Evolutionary conservation across 2,888 invertebrate genomes (phyloP).

Genomic region (Theodoxus fluviatilis): DNA sequence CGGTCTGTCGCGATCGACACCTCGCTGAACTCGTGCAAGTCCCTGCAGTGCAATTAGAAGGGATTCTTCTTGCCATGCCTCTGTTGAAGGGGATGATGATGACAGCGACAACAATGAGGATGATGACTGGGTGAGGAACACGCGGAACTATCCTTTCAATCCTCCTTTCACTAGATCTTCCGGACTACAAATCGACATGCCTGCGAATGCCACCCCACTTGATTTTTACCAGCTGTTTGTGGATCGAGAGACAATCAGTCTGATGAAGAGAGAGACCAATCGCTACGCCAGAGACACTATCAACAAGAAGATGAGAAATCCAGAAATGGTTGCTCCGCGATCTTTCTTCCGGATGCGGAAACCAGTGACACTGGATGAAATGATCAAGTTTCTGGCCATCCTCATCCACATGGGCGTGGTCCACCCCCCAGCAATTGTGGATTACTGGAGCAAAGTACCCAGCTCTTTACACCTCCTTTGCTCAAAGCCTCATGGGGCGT

Average conservation of each 20-base stretch:
- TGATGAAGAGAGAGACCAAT: neutral
- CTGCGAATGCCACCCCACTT: neutral
- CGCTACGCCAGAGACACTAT: neutral
- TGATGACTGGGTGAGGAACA: too few species aligned
- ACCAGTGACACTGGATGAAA: neutral
- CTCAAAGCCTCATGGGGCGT: neutral
- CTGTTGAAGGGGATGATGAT: too few species aligned
- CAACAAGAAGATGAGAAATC: too few species aligned
- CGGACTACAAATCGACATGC: neutral
- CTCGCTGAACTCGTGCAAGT: too few species aligned
- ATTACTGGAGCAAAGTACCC: conserved; percentile 21
- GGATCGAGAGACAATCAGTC: neutral
- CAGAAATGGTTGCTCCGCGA: neutral
- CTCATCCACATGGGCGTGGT: conserved; percentile 19
- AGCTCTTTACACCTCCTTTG: neutral
- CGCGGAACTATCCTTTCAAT: too few species aligned
- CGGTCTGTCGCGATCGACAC: too few species aligned
- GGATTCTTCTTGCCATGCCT: too few species aligned
- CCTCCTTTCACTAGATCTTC: neutral
- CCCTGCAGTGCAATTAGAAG: too few species aligned
- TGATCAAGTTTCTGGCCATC: neutral
- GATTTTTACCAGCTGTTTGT: neutral
- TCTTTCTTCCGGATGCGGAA: neutral
- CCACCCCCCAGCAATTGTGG: neutral
- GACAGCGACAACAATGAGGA: too few species aligned